Conservation (phyloP, 92 coral and sea anemone species). For the Bergia puertoricense region DNA sequence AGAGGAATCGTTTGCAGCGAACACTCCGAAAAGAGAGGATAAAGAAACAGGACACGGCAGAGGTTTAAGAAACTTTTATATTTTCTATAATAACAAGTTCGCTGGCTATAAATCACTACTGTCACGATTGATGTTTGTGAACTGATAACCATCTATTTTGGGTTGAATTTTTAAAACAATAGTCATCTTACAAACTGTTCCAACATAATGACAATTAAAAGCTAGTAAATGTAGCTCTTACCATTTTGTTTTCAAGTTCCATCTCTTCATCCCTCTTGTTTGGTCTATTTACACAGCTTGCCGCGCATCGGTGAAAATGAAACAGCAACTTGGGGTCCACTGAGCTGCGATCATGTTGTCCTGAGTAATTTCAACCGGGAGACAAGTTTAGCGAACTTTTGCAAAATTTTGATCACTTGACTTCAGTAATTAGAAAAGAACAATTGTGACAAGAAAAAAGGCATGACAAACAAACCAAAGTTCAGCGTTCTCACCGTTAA, state of each 20-base stretch:
- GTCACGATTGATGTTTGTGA: too few relatives aligned
- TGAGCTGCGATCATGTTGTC: conserved; percentile 52
- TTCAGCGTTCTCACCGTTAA: too few relatives aligned
- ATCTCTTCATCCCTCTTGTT: conserved; percentile 24
- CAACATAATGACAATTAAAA: background rate
- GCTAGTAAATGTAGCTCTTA: background rate
- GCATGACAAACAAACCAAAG: background rate
- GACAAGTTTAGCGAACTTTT: background rate
- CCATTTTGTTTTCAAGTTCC: conserved; percentile 15
- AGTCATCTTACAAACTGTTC: background rate
- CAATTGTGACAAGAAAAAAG: too few relatives aligned
- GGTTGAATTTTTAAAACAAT: too few relatives aligned
- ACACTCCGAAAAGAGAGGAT: too few relatives aligned
- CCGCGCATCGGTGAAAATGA: conserved; percentile 55
- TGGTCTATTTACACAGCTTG: conserved; percentile 4
- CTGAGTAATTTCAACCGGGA: conserved; percentile 23
- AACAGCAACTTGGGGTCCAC: conserved; percentile 74
- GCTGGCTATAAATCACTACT: too few relatives aligned
- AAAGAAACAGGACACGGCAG: too few relatives aligned
- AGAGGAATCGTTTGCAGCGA: too few relatives aligned
- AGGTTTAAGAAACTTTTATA: too few relatives aligned
- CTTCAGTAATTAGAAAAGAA: background rate
- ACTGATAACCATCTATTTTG: too few relatives aligned
- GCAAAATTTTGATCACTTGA: too few relatives aligned
- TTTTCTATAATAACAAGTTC: too few relatives aligned